phyloP scores from a whole-genome alignment of 37 sponge, comb jelly and placozoan genomes.

The Halisarca cf. caerulea region DNA sequence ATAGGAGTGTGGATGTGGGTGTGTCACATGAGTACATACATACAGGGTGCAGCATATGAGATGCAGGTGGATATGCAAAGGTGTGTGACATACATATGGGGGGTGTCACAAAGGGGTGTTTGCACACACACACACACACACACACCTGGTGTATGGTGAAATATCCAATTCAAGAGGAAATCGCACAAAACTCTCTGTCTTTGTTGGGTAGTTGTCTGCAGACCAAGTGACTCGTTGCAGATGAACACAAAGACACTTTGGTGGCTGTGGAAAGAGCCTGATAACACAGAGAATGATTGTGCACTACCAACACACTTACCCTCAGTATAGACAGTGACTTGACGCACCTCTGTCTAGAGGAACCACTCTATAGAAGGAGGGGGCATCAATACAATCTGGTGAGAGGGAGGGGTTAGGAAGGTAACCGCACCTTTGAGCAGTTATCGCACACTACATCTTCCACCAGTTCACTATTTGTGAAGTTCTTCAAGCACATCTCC shows the following conservation, averaged over 20 bases:
- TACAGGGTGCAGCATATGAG: no score
- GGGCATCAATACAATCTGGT: no score
- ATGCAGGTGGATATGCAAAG: no score
- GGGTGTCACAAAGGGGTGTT: no score
- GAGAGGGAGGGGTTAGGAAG: no score
- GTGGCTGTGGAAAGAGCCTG: slow-evolving; percentile 24
- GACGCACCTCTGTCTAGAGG: no score
- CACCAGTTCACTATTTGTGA: slow-evolving; percentile 54
- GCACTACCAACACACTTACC: neutral
- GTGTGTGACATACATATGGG: no score
- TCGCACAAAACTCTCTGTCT: slow-evolving; percentile 47
- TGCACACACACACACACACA: no score
- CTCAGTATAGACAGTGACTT: no score
- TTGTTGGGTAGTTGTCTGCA: slow-evolving; percentile 32
- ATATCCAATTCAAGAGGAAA: slow-evolving; percentile 75
- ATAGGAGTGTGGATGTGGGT: neutral
- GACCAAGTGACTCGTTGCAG: slow-evolving; percentile 65
- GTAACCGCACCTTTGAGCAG: slow-evolving; percentile 45
- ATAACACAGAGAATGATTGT: neutral
- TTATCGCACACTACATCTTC: slow-evolving; percentile 52
- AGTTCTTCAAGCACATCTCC: slow-evolving; percentile 52
- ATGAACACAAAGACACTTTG: slow-evolving; percentile 75
- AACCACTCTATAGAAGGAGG: no score
- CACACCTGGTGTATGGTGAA: slow-evolving; percentile 2
- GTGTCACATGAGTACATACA: neutral